A percentile compares a stretch with the other conserved stretches of the same genome.
Conservation (phyloP, 2,797 vertebrate species). For the Chiloscyllium punctatum region DNA sequence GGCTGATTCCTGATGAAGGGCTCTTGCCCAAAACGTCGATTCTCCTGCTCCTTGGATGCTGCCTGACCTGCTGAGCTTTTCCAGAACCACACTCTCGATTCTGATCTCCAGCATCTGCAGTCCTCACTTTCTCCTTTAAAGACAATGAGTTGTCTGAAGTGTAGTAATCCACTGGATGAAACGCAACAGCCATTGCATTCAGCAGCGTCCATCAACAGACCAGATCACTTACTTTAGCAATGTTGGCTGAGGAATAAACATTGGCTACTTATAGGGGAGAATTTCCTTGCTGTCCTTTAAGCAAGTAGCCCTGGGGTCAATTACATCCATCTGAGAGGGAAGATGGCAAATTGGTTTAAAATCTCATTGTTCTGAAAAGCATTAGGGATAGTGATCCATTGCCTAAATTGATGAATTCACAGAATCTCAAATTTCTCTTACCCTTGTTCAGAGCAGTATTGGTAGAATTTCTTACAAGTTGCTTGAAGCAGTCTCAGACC, state of each 20-base stretch:
- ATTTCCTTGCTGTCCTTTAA: neutral
- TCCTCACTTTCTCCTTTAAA: too few species aligned
- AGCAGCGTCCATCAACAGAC: neutral
- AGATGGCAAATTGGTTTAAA: neutral
- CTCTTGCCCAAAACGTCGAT: too few species aligned
- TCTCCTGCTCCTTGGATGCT: too few species aligned
- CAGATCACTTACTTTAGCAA: neutral
- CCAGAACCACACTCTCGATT: too few species aligned
- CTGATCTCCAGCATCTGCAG: too few species aligned
- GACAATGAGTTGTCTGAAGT: too few species aligned
- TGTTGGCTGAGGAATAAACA: neutral
- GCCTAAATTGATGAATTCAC: neutral
- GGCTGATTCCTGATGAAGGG: too few species aligned
- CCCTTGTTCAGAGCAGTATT: conserved; percentile 75
- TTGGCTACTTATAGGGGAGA: neutral
- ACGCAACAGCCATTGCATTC: too few species aligned
- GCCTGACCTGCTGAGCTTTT: too few species aligned
- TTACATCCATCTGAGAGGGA: neutral
- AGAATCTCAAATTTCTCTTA: conserved; percentile 46
- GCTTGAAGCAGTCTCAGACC: conserved; percentile 71
- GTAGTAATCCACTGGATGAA: neutral
- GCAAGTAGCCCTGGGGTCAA: too few species aligned
- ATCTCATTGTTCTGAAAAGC: neutral
- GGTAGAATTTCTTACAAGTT: conserved; percentile 77
- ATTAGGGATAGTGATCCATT: neutral